Percentiles rank a stretch among this genome's conserved stretches.
phyloP scores from a whole-genome alignment of 2,113 vertebrate genomes.

The Seriola aureovittata region DNA sequence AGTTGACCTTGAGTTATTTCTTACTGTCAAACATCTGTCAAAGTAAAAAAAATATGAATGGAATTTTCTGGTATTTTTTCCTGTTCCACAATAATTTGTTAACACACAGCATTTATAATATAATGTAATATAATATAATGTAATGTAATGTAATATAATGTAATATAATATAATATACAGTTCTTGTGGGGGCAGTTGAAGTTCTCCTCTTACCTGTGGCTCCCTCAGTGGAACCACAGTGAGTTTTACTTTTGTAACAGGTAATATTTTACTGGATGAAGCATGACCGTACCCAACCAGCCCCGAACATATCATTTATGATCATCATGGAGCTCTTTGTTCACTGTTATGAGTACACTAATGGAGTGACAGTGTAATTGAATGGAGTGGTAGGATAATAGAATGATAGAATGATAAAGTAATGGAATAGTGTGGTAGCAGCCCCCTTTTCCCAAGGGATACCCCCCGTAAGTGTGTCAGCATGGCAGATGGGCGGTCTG shows the following conservation, averaged over 20 bases:
- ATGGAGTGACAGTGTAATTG: conserved; percentile 82
- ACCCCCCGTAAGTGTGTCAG: conserved; percentile 83
- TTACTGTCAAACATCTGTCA: background rate
- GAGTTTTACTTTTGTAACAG: conserved; percentile 19
- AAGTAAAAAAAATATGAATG: background rate
- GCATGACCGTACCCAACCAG: conserved; percentile 46
- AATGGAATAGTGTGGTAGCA: conserved; percentile 73
- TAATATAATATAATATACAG: conserved; percentile 17
- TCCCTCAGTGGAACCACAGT: conserved; percentile 14
- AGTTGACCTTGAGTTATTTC: background rate
- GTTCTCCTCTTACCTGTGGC: conserved; percentile 17
- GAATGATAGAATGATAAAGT: conserved; percentile 82
- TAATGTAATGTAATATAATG: conserved; percentile 14
- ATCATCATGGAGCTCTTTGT: conserved; percentile 78
- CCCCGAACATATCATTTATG: conserved; percentile 77
- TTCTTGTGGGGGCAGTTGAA: background rate
- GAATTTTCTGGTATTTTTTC: background rate
- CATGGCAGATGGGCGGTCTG: conserved; percentile 81
- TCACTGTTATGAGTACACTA: conserved; percentile 78
- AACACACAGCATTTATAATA: conserved; percentile 10
- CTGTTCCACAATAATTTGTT: background rate
- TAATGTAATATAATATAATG: conserved; percentile 7
- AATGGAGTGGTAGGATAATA: conserved; percentile 81
- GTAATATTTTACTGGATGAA: conserved; percentile 53
- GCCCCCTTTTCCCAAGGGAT: conserved; percentile 72